Evolutionary conservation across 2,888 invertebrate genomes (phyloP), one percentile per base, ranked within the genome.

Genomic region (Ophion obscuratus): DNA sequence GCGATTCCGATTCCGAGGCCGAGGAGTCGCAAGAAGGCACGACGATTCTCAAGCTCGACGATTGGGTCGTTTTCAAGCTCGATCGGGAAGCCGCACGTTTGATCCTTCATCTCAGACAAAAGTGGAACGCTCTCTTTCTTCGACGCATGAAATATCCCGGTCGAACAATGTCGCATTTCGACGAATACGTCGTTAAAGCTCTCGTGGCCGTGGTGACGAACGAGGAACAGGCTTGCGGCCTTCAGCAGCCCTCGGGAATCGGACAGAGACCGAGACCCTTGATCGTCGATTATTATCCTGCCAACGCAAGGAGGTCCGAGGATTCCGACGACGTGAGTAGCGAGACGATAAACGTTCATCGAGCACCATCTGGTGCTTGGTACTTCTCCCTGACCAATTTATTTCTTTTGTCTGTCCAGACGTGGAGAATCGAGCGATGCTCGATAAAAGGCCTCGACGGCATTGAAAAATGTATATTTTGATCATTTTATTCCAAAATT

Each of bases 261-360:
- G 97, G 97, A 0, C 97, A 97, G 92, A 95, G 97, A 75, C 97
- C 97, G 0, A 95, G 96, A 89, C 96, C 97, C 2, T 94, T 96
- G n/a, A 95, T 95, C 0, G 94, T 95, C 1, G 96, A 96, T 89
- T 95, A 95, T 36, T 95, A 95, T 91, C 94, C 94, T 62, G 93
- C 92, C 5, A 93, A 93, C 89, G 90, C 92, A 4, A 91, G 92
- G 87, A 90, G 91, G 74, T 75, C 90, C 27, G 94, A 94, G 6
- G 93, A 93, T 68, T 87, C 84, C 61, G 90, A 90, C 17, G 91
- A 92, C 76, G 91, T 91, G 87, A 89, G 82, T 85, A 40, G n/a
- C 24, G 3, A 57, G 36, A 64, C 6, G 24, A 44, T 9, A 17
- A 71, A 14, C 20, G 47, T 7, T 17, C 53, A 53, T 17, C 17